These are phyloP conservation scores for Drosophila bipectinata DNA, from an alignment of 1,140 invertebrate genomes.

Conservation along the genomic window DNA sequence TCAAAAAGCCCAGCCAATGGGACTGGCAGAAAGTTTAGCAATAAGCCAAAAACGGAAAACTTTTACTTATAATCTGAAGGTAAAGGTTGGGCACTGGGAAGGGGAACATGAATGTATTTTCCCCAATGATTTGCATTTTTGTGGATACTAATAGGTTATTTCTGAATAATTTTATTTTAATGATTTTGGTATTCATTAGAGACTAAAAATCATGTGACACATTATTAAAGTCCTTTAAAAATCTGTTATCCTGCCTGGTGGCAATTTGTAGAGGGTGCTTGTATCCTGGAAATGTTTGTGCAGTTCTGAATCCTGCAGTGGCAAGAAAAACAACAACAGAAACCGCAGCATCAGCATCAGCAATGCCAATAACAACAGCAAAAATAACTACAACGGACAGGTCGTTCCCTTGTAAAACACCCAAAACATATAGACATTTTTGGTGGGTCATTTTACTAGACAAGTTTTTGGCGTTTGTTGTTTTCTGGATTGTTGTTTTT, in stretches of 20 bases:
- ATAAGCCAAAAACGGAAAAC: constrained; percentile 50
- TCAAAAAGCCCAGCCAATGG: constrained; percentile 16
- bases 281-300: constrained; percentile 51
- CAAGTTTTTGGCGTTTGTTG: constrained; percentile 24
- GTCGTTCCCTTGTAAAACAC: constrained; percentile 49
- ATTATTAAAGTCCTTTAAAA: not conserved
- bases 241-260: constrained; percentile 5
- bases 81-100: constrained; percentile 35
- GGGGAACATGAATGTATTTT: constrained; percentile 5
- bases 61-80: constrained; percentile 49
- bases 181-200: not conserved
- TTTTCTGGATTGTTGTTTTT: constrained; percentile 35
- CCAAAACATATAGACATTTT: constrained; percentile 52
- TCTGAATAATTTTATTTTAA: not conserved
- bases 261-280: constrained; percentile 1
- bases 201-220: not conserved
- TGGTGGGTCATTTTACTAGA: constrained; percentile 30
- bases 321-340: constrained; percentile 3
- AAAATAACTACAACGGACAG: constrained; percentile 37
- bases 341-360: constrained; percentile 10
- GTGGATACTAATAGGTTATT: not conserved
- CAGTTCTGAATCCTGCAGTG: constrained; percentile 37
- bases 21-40: constrained; percentile 40
- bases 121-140: constrained; percentile 29
- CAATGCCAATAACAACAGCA: constrained; percentile 2